phyloP scores from a whole-genome alignment of 2,113 vertebrate species.

The Salvelinus namaycush region DNA sequence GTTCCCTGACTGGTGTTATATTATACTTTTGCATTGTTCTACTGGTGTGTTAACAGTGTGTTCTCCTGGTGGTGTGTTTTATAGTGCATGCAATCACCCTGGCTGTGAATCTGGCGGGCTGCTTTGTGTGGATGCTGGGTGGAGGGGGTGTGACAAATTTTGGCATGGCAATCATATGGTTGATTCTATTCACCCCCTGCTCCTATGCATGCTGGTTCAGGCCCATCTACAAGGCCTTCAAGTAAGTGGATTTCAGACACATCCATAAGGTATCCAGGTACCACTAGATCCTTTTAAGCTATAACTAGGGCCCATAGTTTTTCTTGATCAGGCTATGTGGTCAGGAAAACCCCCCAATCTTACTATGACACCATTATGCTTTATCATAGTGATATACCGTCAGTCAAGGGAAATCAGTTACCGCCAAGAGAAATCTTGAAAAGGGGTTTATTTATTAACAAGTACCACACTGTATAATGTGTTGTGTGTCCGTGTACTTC shows the following conservation, averaged over 20 bases:
- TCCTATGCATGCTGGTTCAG: constrained; percentile 99
- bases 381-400: too few species aligned
- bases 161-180: constrained; percentile 97
- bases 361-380: too few species aligned
- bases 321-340: too few species aligned
- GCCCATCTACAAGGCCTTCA: constrained; percentile 99
- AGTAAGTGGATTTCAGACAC: constrained; percentile 76
- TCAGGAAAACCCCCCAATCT: too few species aligned
- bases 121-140: constrained; percentile 96
- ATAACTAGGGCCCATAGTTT: too few species aligned
- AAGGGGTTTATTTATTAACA: too few species aligned
- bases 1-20: background rate
- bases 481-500: too few species aligned
- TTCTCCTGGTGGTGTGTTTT: constrained; percentile 42
- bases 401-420: too few species aligned
- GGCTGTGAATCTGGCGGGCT: constrained; percentile 93
- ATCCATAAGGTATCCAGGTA: background rate
- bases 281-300: background rate
- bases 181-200: constrained; percentile 97
- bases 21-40: background rate
- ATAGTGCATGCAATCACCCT: constrained; percentile 94
- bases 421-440: too few species aligned
- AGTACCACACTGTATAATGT: too few species aligned
- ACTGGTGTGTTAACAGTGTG: background rate
- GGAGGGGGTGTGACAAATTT: constrained; percentile 97